These are phyloP conservation scores for Pangasius djambal DNA, from an alignment of 2,797 vertebrate genomes.

Conservation along the genomic window DNA sequence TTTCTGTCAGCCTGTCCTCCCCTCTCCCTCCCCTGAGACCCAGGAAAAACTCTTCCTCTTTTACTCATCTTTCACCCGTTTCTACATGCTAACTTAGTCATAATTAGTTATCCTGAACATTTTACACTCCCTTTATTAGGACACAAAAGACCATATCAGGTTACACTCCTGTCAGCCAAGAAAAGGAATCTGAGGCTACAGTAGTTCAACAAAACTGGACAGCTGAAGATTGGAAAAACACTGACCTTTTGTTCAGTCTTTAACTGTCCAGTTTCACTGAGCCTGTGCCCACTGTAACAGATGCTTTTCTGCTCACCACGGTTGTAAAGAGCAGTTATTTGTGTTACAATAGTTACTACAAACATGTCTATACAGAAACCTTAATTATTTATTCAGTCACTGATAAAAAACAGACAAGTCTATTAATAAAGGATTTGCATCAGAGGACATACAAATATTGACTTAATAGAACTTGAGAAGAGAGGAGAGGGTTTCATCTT, in stretches of 20 bases:
- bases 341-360: background rate
- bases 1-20: constrained; percentile 13
- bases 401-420: background rate
- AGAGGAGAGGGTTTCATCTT: background rate
- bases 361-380: background rate
- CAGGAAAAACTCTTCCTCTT: constrained; percentile 18
- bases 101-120: background rate
- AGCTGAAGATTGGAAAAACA: background rate
- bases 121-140: background rate
- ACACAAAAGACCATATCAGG: background rate
- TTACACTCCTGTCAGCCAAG: background rate
- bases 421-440: background rate
- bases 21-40: constrained; percentile 1
- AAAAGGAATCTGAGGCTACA: background rate
- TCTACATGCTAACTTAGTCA: constrained; percentile 2
- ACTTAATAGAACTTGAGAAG: background rate
- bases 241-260: background rate
- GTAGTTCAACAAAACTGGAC: background rate
- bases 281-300: background rate
- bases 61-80: background rate
- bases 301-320: background rate
- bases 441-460: background rate
- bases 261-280: background rate
- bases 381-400: background rate
- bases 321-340: background rate